Evolutionary conservation across 2,888 invertebrate species (phyloP).

Genomic region (Thymelicus sylvestris): DNA sequence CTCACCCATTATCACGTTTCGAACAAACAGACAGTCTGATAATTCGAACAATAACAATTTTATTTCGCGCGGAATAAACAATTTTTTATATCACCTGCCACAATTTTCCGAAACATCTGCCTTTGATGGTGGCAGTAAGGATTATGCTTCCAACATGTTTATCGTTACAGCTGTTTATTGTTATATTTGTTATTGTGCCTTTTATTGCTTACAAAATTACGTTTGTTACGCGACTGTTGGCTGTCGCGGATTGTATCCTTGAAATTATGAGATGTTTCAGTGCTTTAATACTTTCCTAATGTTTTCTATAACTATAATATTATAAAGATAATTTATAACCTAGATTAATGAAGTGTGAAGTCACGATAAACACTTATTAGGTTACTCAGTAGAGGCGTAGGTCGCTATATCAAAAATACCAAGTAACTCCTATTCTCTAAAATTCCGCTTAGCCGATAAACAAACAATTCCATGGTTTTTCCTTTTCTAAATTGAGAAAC

Average conservation of each 20-base stretch:
- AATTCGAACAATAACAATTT: slow-evolving; percentile 13
- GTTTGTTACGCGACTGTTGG: slow-evolving; percentile 23
- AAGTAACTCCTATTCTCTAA: neutral
- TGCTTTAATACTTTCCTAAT: no score
- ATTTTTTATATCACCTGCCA: slow-evolving; percentile 62
- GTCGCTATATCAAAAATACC: no score
- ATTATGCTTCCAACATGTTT: slow-evolving; percentile 49
- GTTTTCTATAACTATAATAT: no score
- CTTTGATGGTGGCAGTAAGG: slow-evolving; percentile 47
- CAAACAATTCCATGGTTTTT: neutral
- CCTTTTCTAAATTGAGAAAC: slow-evolving; percentile 12
- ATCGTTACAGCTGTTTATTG: slow-evolving; percentile 38
- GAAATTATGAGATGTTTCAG: neutral
- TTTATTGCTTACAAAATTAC: slow-evolving; percentile 35
- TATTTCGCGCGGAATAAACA: slow-evolving; percentile 32
- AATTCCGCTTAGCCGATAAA: neutral
- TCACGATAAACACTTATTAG: no score
- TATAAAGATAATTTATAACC: no score
- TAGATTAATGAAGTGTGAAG: no score
- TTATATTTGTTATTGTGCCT: slow-evolving; percentile 35
- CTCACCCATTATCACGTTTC: neutral
- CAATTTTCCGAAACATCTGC: slow-evolving; percentile 55
- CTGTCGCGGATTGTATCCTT: slow-evolving; percentile 3
- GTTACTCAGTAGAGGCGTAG: no score
- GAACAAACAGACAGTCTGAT: neutral